A percentile compares a stretch with the other conserved stretches of the same genome.
Conservation (phyloP, 2,113 vertebrate genomes). For the Sisor rabdophorus region DNA sequence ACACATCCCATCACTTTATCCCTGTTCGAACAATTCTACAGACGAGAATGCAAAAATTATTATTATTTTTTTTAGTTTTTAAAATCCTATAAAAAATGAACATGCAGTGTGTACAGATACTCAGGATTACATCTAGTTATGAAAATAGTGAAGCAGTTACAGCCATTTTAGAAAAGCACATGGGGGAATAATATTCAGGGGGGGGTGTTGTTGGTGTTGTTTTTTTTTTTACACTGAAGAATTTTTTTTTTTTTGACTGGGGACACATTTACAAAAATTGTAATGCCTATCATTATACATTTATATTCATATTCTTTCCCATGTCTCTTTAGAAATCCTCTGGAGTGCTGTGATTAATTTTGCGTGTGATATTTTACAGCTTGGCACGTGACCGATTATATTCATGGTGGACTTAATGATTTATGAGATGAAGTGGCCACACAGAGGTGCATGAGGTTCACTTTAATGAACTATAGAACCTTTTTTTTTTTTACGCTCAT, state of each 20-base stretch:
- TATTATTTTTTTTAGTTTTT: neutral
- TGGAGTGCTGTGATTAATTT: neutral
- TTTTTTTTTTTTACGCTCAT: conserved; percentile 13
- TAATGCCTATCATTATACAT: conserved; percentile 25
- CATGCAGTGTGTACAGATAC: conserved; percentile 26
- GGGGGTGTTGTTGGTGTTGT: neutral
- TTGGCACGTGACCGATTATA: conserved; percentile 10
- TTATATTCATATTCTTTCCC: conserved; percentile 10
- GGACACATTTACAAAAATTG: neutral
- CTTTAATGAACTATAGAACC: conserved; percentile 4
- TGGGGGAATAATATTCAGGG: neutral
- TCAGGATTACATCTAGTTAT: conserved; percentile 35
- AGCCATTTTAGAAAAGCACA: conserved; percentile 29
- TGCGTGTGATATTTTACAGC: conserved; percentile 9
- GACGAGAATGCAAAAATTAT: conserved; percentile 1
- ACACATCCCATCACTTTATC: conserved; percentile 9
- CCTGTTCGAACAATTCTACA: conserved; percentile 3
- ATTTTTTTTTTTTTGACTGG: conserved; percentile 10
- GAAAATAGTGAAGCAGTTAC: conserved; percentile 22
- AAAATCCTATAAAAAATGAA: conserved; percentile 15
- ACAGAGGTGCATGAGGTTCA: neutral
- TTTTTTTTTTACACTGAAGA: conserved; percentile 6
- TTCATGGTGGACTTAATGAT: neutral
- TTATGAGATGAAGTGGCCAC: neutral
- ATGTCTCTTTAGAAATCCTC: neutral